These are phyloP conservation scores for Holothuria scabra DNA, from an alignment of 53 echinoderm and acorn worm species.

Conservation along the genomic window DNA sequence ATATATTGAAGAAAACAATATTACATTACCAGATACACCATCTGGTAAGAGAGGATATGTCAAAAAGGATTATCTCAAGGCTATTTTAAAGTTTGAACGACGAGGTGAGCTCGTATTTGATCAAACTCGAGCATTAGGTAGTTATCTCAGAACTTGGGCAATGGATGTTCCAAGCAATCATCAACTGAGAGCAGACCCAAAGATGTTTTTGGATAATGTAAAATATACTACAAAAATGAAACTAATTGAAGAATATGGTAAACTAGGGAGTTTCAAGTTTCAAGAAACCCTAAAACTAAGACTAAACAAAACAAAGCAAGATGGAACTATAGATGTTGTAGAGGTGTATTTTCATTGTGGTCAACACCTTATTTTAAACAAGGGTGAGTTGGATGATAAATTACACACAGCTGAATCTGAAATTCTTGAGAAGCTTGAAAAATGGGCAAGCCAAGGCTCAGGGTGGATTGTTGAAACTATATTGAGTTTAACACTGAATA, in stretches of 20 bases:
- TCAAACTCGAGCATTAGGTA: background rate
- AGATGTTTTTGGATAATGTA: background rate
- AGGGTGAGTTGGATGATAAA: too few species aligned
- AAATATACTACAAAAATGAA: background rate
- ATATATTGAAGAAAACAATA: too few species aligned
- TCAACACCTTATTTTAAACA: too few species aligned
- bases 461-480: background rate
- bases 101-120: conserved; percentile 1
- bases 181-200: background rate
- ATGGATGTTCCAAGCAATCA: background rate
- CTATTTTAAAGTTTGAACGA: background rate
- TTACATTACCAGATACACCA: too few species aligned
- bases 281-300: too few species aligned
- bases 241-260: conserved; percentile 2
- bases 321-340: too few species aligned
- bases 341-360: too few species aligned
- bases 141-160: background rate
- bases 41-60: too few species aligned
- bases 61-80: background rate
- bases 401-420: too few species aligned
- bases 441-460: conserved; percentile 2
- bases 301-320: too few species aligned
- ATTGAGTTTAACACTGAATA: background rate
- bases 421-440: background rate
- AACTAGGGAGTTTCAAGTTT: background rate